phyloP scores from a whole-genome alignment of 2,888 invertebrate species.

The Tipula helvola region DNA sequence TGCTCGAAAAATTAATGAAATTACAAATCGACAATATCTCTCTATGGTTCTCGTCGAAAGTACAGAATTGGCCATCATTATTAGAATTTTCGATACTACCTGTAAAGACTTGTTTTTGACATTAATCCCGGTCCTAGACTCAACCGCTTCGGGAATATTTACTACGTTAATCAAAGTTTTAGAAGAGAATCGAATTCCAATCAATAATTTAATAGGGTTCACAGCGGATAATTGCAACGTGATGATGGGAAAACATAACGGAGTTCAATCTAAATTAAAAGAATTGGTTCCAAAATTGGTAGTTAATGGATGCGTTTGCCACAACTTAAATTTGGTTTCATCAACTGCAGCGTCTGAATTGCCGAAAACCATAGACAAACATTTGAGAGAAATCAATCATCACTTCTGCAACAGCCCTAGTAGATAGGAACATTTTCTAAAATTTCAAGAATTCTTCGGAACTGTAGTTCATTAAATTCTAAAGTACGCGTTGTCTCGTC shows the following conservation, averaged over 20 bases:
- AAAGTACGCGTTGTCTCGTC: too few relatives aligned
- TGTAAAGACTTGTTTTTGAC: not conserved
- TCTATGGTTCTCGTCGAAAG: slow-evolving; percentile 15
- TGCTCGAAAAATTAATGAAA: not conserved
- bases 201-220: not conserved
- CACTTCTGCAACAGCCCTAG: not conserved
- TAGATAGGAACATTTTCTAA: too few relatives aligned
- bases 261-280: not conserved
- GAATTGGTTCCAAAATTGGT: not conserved
- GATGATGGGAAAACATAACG: slow-evolving; percentile 15
- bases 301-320: too few relatives aligned
- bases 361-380: not conserved
- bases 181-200: not conserved
- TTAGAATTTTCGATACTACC: slow-evolving; percentile 10
- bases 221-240: slow-evolving; percentile 15
- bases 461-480: too few relatives aligned
- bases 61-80: slow-evolving; percentile 12
- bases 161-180: not conserved
- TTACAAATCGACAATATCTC: slow-evolving; percentile 13
- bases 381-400: not conserved
- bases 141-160: not conserved
- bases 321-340: not conserved
- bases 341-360: not conserved
- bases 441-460: too few relatives aligned
- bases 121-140: not conserved